Evolutionary conservation across 37 sponge, comb jelly and placozoan genomes (phyloP).

Genomic region (Diacarnus erythraeanus): DNA sequence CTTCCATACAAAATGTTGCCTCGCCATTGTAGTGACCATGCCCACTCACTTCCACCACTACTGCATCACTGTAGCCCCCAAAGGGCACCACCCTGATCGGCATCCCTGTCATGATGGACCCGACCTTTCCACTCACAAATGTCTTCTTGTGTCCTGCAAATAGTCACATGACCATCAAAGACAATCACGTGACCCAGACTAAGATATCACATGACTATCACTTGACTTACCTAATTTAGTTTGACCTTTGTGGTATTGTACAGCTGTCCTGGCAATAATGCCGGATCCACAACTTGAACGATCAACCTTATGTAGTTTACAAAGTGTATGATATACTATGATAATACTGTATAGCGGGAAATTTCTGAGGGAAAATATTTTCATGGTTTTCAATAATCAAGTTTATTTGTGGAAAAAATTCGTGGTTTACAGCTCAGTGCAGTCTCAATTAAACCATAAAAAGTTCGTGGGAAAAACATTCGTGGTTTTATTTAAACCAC

Average conservation of each 20-base stretch:
- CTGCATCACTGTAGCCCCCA: constrained; percentile 47
- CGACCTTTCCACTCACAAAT: constrained; percentile 37
- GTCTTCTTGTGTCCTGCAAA: constrained; percentile 34
- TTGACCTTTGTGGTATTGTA: constrained; percentile 71
- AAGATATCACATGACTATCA: not conserved
- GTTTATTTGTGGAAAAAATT: too few species aligned
- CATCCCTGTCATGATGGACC: constrained; percentile 62
- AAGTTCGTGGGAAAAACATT: too few species aligned
- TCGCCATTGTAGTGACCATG: constrained; percentile 74
- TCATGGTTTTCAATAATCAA: too few species aligned
- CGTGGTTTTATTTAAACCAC: too few species aligned
- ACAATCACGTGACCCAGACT: too few species aligned
- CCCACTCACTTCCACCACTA: constrained; percentile 84
- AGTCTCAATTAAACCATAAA: too few species aligned
- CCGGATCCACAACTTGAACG: constrained; percentile 90
- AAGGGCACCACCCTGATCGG: constrained; percentile 31
- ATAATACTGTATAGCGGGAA: too few species aligned
- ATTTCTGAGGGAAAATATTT: too few species aligned
- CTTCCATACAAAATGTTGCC: constrained; percentile 59
- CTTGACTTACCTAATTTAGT: constrained; percentile 45
- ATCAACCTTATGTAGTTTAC: constrained; percentile 71
- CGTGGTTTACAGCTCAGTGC: too few species aligned
- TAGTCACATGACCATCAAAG: too few species aligned
- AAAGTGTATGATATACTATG: too few species aligned
- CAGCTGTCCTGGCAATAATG: constrained; percentile 64